These are phyloP conservation scores for Pogona vitticeps DNA, from an alignment of 2,113 vertebrate species.

Conservation along the genomic window DNA sequence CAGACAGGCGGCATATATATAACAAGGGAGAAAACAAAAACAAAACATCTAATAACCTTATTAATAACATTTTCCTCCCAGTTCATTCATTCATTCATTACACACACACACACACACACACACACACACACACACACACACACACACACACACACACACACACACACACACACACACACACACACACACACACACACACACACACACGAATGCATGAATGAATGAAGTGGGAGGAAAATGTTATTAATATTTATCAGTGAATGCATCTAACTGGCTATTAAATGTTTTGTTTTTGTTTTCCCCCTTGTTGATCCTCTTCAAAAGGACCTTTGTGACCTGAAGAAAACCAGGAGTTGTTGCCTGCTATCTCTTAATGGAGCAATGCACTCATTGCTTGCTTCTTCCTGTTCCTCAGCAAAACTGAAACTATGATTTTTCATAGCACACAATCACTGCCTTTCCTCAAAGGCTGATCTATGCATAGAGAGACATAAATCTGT, in stretches of 20 bases:
- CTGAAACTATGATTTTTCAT: not conserved
- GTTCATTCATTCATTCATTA: too few species aligned
- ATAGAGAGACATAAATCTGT: constrained; percentile 10
- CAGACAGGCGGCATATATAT: too few species aligned
- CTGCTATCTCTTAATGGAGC: constrained; percentile 4
- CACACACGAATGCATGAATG: too few species aligned
- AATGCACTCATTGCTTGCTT: not conserved
- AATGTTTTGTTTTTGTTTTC: not conserved
- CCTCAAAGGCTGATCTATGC: not conserved
- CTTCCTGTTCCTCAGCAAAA: not conserved
- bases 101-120: too few species aligned
- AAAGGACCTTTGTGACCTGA: not conserved
- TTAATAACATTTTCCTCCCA: too few species aligned
- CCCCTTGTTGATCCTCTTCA: not conserved
- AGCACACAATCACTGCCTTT: not conserved
- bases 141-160: too few species aligned
- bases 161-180: too few species aligned
- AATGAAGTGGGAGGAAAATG: not conserved
- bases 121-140: too few species aligned
- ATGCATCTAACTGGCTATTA: not conserved
- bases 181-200: too few species aligned
- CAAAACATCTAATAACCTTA: too few species aligned
- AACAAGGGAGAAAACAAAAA: too few species aligned
- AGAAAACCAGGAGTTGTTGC: constrained; percentile 10
- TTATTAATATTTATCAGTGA: not conserved